A percentile compares a stretch with the other conserved stretches of the same genome.
Evolutionary conservation across 1,140 invertebrate species (phyloP).

Genomic region (Drosophila aff.): DNA sequence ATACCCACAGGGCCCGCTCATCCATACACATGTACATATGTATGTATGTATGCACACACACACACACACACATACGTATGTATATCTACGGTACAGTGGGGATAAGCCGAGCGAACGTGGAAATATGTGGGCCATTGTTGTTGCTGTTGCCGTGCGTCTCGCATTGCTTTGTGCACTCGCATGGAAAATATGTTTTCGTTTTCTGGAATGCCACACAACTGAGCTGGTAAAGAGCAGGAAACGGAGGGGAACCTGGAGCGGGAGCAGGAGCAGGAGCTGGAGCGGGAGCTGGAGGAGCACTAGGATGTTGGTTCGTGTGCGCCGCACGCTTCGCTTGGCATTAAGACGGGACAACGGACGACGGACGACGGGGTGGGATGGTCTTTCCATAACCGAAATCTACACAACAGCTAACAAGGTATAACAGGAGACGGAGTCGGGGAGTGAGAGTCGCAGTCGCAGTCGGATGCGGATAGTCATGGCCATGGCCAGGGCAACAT

Average conservation of each 20-base stretch:
- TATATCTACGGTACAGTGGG: constrained; percentile 14
- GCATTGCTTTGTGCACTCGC: constrained; percentile 75
- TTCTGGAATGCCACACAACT: constrained; percentile 70
- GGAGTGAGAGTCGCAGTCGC: background rate
- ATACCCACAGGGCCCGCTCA: constrained; percentile 36
- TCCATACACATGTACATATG: background rate
- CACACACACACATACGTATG: background rate
- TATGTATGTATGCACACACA: too few species aligned
- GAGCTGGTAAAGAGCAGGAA: constrained; percentile 10
- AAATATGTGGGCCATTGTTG: constrained; percentile 47
- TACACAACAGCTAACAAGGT: constrained; percentile 76
- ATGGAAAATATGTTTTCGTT: constrained; percentile 82
- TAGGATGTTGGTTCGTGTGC: background rate
- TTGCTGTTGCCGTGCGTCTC: constrained; percentile 50
- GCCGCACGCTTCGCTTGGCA: constrained; percentile 66
- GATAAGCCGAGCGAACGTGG: constrained; percentile 26
- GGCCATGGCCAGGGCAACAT: constrained; percentile 45
- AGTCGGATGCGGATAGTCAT: background rate
- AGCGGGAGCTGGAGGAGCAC: background rate
- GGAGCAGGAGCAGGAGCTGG: background rate
- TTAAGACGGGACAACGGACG: constrained; percentile 25
- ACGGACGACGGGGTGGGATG: background rate
- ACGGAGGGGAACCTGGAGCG: background rate
- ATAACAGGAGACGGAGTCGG: constrained; percentile 37
- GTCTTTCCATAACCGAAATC: constrained; percentile 41